Conservation (phyloP, 2,888 invertebrate species). For the Cerastis leucographa region DNA sequence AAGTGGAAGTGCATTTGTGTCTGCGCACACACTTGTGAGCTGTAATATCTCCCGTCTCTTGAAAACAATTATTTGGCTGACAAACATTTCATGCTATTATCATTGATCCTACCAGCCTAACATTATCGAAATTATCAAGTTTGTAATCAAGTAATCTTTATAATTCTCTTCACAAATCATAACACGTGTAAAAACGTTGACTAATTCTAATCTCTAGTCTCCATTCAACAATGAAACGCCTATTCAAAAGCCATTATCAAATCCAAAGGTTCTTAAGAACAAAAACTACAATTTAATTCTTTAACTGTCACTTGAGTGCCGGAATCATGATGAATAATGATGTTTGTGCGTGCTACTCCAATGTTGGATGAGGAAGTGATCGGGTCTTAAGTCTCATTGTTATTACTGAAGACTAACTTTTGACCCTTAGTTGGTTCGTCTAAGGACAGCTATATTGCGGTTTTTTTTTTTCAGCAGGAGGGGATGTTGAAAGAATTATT, state of each 20-base stretch:
- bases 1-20: not conserved
- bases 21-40: not conserved
- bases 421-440: not conserved
- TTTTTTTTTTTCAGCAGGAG: not conserved
- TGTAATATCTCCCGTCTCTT: not conserved
- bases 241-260: conserved; percentile 50
- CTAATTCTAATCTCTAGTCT: conserved; percentile 3
- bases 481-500: no score
- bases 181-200: conserved; percentile 17
- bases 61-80: not conserved
- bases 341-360: conserved; percentile 58
- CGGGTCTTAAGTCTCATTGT: conserved; percentile 22
- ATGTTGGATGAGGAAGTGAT: conserved; percentile 51
- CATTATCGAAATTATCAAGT: not conserved
- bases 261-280: conserved; percentile 44
- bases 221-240: conserved; percentile 34
- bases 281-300: conserved; percentile 68
- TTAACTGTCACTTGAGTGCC: conserved; percentile 71
- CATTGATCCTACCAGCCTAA: not conserved
- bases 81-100: not conserved
- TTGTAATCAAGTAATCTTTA: not conserved
- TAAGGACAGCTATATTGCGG: not conserved
- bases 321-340: conserved; percentile 70
- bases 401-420: conserved; percentile 4
- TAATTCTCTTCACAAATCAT: not conserved